Evolutionary conservation across 2,797 vertebrate genomes (phyloP).

Genomic region (Serranus cabrilla): DNA sequence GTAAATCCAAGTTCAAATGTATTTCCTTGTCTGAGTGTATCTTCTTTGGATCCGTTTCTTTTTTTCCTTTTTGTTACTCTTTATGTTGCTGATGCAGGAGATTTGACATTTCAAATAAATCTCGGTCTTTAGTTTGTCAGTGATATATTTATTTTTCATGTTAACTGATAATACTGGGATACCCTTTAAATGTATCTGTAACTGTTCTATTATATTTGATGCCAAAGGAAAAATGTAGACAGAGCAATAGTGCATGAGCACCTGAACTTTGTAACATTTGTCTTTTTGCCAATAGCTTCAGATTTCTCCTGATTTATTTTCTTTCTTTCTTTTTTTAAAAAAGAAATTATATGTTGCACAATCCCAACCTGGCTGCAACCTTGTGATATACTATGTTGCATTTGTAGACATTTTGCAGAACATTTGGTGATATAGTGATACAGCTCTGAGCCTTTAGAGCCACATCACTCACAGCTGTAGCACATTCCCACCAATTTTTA

Average conservation of each 20-base stretch:
- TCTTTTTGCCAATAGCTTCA: conserved; percentile 6
- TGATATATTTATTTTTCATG: conserved; percentile 12
- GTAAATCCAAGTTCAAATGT: conserved; percentile 32
- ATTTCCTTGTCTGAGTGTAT: conserved; percentile 30
- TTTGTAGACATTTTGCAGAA: conserved; percentile 11
- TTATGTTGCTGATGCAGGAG: conserved; percentile 5
- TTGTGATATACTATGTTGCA: conserved; percentile 20
- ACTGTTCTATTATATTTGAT: not conserved
- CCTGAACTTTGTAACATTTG: not conserved
- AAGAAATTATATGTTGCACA: not conserved
- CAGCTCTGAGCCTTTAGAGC: conserved; percentile 9
- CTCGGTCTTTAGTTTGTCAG: conserved; percentile 5
- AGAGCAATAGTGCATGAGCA: not conserved
- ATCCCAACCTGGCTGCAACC: conserved; percentile 1
- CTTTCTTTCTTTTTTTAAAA: too few relatives aligned
- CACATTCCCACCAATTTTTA: conserved; percentile 36
- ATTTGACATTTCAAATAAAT: conserved; percentile 33
- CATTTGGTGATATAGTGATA: conserved; percentile 45
- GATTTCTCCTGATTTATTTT: not conserved
- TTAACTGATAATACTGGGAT: conserved; percentile 10
- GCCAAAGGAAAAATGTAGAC: not conserved
- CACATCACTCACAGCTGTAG: conserved; percentile 35
- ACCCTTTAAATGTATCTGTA: not conserved
- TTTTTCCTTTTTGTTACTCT: conserved; percentile 11
- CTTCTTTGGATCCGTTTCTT: conserved; percentile 19